Evolutionary conservation across 2,888 invertebrate species (phyloP), one percentile per base, ranked within the genome.

Genomic region (Cryptophagus acutangulus): DNA sequence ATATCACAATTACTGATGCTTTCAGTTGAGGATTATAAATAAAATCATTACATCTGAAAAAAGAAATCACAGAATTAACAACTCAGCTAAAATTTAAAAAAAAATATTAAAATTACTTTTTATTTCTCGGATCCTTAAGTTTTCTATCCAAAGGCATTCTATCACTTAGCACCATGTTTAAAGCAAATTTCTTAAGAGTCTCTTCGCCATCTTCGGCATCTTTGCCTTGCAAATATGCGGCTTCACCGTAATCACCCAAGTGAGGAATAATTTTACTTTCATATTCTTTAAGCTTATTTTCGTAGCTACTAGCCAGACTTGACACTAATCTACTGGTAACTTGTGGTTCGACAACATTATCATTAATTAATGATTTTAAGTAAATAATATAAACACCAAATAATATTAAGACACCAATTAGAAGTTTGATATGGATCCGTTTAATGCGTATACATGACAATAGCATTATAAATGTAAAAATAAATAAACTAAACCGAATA

Each of bases 131-230:
- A 53, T 69, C 90, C 61, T 77, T 77, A 20, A 91, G 68, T 49
- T 82, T 83, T 53, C 95, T 74, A 66, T 89, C 87, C 57, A 91
- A 80, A 1, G 91, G 80, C 60, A 95, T 84, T 62, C 86, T 81
- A 63, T 94, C 88, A 64, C 92, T 93, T 4, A 93, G 74, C 53
- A 90, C 78, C 42, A 89, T 82, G 65, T 95, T 95, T 49, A 95
- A 79, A 1, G 93, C 93, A 52, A 88, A 84, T 61, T 82, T 84
- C 57, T 86, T 82, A 64, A 88, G 79, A 0, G 86, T 76, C 51
- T 78, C 75, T 43, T 88, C 84, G 1, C 84, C 86, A 15, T 73
- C 54, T 57, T 80, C 79, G 35, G 87, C 87, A 33, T 87, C 86
- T 17, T 74, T 71, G 1, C 82, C 84, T 8, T 73, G 70, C 8